Base-by-base conservation (phyloP, 2,888 invertebrate genomes). In the Cyclophora albipunctata region DNA sequence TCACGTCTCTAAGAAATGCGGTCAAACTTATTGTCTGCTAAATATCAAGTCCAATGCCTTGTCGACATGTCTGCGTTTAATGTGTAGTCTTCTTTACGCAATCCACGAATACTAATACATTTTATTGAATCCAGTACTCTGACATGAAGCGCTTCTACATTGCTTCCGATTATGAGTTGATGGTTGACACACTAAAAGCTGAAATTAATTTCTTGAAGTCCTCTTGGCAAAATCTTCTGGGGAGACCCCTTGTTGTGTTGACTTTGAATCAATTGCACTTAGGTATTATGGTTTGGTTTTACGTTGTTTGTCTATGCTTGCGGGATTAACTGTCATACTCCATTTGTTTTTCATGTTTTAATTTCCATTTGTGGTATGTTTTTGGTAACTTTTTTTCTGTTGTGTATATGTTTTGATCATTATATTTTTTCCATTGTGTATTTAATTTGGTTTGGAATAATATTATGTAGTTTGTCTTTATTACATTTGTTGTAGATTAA, bases 121-220 rank as follows among this genome's bases (percentile, higher is more conserved):
- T 37, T 67, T 66, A 51, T 70, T 69, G 70, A 59, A 66, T 82
- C 83, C 77, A 99, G 98, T 96, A 98, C 91, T 96, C 97, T 91
- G 99, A 99, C 91, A 94, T 95, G 91, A 94, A 95, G 79, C 94
- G 96, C 84, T 98, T 98, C 93, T 99, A 99, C 94, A 95, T 98
- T 82, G 98, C 98, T 79, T 96, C 97, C 79, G 99, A 99, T 91
- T 96, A 96, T 89, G 97, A 98, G 88, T 93, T 99, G 90, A 95
- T 98, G 94, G 95, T 98, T 81, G 98, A 99, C 91, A 96, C 96
- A 84, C 95, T 98, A 90, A 97, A 97, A 91, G 96, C 96, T 69
- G 98, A 98, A 91, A 95, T 98, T 78, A 95, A 97, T 91, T 98
- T 98, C 92, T 93, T 98, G 91, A 98, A 98, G 91, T 96, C 96